Percentiles rank a stretch among this genome's conserved stretches.
phyloP scores from a whole-genome alignment of 2,797 vertebrate genomes.

The Scarus forsteni region DNA sequence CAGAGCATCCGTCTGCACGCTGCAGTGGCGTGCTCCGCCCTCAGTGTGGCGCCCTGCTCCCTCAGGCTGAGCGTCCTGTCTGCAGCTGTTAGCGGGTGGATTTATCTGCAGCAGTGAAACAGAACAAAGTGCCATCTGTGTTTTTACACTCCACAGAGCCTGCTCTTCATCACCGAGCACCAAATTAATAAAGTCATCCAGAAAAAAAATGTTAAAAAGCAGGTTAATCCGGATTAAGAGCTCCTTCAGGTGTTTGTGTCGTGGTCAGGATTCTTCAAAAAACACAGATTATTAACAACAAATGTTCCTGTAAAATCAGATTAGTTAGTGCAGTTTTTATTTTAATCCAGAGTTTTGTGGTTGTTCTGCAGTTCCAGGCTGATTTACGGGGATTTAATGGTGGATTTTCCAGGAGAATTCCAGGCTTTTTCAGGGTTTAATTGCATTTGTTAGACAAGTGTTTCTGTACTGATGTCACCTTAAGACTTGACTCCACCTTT shows the following conservation, averaged over 20 bases:
- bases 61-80: not conserved
- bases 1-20: too few relatives aligned
- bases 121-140: constrained; percentile 47
- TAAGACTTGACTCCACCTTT: too few relatives aligned
- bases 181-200: constrained; percentile 27
- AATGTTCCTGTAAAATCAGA: not conserved
- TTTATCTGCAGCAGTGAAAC: constrained; percentile 9
- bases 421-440: not conserved
- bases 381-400: not conserved
- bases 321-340: not conserved
- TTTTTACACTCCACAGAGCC: constrained; percentile 13
- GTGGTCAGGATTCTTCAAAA: not conserved
- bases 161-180: constrained; percentile 5
- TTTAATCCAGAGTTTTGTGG: too few relatives aligned
- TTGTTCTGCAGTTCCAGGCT: not conserved
- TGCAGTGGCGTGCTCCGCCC: not conserved
- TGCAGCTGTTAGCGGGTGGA: constrained; percentile 4
- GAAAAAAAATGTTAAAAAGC: not conserved
- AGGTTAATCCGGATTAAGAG: not conserved
- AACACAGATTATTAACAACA: not conserved
- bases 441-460: not conserved
- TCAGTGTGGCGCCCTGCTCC: constrained; percentile 21
- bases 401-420: too few relatives aligned
- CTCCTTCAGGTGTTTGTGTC: not conserved
- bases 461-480: too few relatives aligned